Percentiles rank a stretch among this genome's conserved stretches.
Conservation (phyloP, 2,888 invertebrate genomes). For the Drosophila lacicola region DNA sequence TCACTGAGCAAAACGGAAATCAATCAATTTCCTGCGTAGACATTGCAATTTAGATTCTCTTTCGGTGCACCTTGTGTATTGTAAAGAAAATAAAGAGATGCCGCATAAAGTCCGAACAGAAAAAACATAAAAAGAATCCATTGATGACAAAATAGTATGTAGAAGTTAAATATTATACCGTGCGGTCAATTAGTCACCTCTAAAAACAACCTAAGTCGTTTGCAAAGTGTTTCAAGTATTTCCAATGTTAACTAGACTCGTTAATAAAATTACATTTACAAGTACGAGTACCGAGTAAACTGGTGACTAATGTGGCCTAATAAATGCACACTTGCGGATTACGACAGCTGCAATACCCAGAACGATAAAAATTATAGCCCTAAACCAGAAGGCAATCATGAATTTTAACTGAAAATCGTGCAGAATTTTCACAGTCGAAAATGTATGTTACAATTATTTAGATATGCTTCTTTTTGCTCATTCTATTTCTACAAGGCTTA, state of each 20-base stretch:
- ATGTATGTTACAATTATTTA: too few relatives aligned
- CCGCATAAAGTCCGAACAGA: conserved; percentile 12
- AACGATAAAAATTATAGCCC: background rate
- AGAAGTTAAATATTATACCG: too few relatives aligned
- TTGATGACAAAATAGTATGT: too few relatives aligned
- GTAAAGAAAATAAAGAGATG: conserved; percentile 8
- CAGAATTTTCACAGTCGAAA: too few relatives aligned
- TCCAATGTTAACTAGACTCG: too few relatives aligned
- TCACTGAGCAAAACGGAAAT: conserved; percentile 57
- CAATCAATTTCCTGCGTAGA: conserved; percentile 78
- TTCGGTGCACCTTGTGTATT: conserved; percentile 18
- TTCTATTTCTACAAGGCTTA: too few relatives aligned
- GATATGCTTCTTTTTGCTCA: too few relatives aligned
- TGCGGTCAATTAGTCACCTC: too few relatives aligned
- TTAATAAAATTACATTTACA: background rate
- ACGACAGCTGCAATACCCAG: background rate
- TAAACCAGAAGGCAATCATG: background rate
- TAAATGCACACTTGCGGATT: background rate
- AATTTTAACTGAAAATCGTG: too few relatives aligned
- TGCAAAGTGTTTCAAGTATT: too few relatives aligned
- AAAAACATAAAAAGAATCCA: background rate
- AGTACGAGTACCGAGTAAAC: background rate
- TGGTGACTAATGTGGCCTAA: background rate
- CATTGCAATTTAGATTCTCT: conserved; percentile 48
- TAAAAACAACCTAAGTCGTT: too few relatives aligned